These are phyloP conservation scores for Gymnodraco acuticeps DNA, from an alignment of 2,797 vertebrate species.

Conservation along the genomic window DNA sequence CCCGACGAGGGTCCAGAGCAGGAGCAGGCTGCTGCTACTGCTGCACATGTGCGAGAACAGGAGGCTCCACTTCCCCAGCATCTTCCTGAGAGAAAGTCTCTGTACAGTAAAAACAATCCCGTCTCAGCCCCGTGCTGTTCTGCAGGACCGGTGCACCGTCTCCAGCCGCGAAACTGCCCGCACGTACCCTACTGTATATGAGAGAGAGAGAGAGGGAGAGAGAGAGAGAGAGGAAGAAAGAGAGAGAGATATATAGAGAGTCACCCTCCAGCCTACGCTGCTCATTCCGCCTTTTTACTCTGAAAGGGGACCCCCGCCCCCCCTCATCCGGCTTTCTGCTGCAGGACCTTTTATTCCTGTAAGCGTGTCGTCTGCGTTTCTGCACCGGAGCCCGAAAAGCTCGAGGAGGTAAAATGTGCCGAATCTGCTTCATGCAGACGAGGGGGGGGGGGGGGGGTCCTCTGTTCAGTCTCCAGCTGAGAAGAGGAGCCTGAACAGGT, in stretches of 20 bases:
- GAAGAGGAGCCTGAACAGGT: background rate
- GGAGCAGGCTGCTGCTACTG: slow-evolving; percentile 67
- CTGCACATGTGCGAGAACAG: slow-evolving; percentile 77
- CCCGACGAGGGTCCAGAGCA: slow-evolving; percentile 87
- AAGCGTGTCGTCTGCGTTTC: slow-evolving; percentile 12
- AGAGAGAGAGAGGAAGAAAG: slow-evolving; percentile 28
- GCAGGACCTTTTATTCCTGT: slow-evolving; percentile 25
- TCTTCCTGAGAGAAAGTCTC: slow-evolving; percentile 59
- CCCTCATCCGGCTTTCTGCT: slow-evolving; percentile 18
- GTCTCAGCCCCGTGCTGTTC: slow-evolving; percentile 11
- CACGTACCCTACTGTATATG: slow-evolving; percentile 62
- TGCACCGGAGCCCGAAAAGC: slow-evolving; percentile 1
- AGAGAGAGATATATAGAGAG: slow-evolving; percentile 67
- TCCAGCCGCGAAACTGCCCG: slow-evolving; percentile 47
- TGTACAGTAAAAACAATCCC: slow-evolving; percentile 40
- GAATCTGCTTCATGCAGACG: background rate
- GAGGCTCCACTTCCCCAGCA: slow-evolving; percentile 82
- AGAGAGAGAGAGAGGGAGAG: slow-evolving; percentile 39
- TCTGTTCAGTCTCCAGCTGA: background rate
- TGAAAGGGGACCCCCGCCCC: slow-evolving; percentile 25
- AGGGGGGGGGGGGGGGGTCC: background rate
- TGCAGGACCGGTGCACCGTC: slow-evolving; percentile 45
- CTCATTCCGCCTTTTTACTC: slow-evolving; percentile 17
- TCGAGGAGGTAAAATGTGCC: background rate
- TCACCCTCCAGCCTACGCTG: slow-evolving; percentile 11